A percentile compares a stretch with the other conserved stretches of the same genome.
Evolutionary conservation across 2,797 vertebrate genomes (phyloP).

Genomic region (Mycteria americana): DNA sequence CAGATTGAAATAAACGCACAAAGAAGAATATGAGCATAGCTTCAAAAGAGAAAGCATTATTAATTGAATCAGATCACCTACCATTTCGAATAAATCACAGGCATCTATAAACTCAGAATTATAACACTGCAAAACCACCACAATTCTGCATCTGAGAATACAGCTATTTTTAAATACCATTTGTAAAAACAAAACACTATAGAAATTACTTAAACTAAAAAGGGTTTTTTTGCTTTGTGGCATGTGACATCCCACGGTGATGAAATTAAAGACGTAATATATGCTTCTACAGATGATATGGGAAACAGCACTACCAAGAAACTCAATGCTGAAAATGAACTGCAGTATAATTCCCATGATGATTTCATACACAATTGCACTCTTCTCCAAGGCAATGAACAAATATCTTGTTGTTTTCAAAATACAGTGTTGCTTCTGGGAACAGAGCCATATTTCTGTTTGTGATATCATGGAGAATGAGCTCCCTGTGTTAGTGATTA

Average conservation of each 20-base stretch:
- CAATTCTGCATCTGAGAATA: not conserved
- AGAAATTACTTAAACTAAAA: not conserved
- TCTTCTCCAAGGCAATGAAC: not conserved
- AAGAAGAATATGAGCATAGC: not conserved
- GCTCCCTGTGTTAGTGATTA: not conserved
- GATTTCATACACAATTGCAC: not conserved
- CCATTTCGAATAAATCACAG: not conserved
- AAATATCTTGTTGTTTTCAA: not conserved
- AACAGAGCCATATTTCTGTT: not conserved
- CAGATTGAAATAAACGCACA: not conserved
- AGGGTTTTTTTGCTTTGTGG: not conserved
- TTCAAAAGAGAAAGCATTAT: not conserved
- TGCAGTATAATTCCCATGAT: not conserved
- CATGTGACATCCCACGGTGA: not conserved
- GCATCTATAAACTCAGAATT: not conserved
- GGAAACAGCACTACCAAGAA: not conserved
- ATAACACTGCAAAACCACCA: not conserved
- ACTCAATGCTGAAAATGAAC: not conserved
- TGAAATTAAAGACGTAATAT: not conserved
- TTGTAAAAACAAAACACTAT: not conserved
- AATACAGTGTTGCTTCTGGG: not conserved
- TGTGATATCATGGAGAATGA: not conserved
- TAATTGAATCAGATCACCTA: not conserved
- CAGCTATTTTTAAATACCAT: not conserved
- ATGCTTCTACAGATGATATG: not conserved